phyloP scores from a whole-genome alignment of 2,888 invertebrate species.

The Eilema sororculum region DNA sequence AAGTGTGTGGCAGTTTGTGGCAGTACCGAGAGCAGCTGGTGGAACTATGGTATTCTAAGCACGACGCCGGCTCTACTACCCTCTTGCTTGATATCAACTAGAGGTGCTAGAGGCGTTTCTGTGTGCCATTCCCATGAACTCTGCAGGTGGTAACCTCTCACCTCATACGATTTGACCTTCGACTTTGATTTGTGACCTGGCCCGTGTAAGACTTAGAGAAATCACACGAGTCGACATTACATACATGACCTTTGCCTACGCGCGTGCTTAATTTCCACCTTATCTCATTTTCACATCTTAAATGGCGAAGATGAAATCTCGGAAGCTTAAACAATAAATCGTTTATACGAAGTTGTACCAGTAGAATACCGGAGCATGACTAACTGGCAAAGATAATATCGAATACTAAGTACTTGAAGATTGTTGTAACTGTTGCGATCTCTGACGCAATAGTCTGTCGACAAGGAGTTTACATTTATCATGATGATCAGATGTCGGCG shows the following conservation, averaged over 20 bases:
- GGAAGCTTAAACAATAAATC: neutral
- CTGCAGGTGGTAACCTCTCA: too few species aligned
- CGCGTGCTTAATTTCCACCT: too few species aligned
- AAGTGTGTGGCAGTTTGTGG: too few species aligned
- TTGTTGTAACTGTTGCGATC: neutral
- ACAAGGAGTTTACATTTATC: conserved; percentile 2
- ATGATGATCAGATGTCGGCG: neutral
- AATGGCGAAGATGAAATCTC: neutral
- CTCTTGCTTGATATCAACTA: too few species aligned
- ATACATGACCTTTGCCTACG: neutral
- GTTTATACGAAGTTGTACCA: neutral
- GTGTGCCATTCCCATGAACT: too few species aligned
- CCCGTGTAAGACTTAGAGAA: neutral
- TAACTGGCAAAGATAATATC: conserved; percentile 2
- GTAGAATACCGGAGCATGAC: neutral
- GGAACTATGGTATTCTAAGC: too few species aligned
- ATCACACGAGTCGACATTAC: neutral
- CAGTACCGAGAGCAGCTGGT: too few species aligned
- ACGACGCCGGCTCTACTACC: too few species aligned
- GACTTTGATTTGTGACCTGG: too few species aligned
- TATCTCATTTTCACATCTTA: neutral
- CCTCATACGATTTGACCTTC: too few species aligned
- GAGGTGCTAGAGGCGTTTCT: too few species aligned
- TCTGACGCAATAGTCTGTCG: neutral
- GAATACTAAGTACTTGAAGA: neutral